Conservation (phyloP, 2,797 vertebrate species). For the Pangasius mekongensis region DNA sequence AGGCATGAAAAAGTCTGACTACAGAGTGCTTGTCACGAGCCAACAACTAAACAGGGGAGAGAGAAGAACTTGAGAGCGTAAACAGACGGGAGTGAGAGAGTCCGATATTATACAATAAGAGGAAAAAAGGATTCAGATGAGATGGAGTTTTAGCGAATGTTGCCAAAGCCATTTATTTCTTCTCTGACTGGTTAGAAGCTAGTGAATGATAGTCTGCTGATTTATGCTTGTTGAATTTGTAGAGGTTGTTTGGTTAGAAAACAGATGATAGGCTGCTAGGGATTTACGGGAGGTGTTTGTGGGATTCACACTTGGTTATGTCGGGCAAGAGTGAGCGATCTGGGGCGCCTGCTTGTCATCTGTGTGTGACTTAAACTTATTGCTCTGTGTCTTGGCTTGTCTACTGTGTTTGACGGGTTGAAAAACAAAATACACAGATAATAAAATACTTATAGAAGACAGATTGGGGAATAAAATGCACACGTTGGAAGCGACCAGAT, state of each 20-base stretch:
- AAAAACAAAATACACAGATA: not conserved
- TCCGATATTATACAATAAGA: not conserved
- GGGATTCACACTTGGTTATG: not conserved
- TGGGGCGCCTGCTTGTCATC: not conserved
- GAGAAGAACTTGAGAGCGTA: not conserved
- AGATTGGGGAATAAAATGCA: not conserved
- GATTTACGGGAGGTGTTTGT: not conserved
- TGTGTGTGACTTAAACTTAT: not conserved
- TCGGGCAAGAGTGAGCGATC: not conserved
- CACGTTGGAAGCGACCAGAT: not conserved
- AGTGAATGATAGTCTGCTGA: not conserved
- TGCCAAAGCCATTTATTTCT: not conserved
- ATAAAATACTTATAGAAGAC: not conserved
- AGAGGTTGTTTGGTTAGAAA: not conserved
- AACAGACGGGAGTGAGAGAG: not conserved
- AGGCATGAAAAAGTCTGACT: not conserved
- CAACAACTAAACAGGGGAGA: not conserved
- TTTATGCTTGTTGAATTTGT: not conserved
- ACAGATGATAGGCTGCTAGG: not conserved
- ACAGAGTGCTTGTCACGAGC: not conserved
- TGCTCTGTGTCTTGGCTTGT: not conserved
- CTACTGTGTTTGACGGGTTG: not conserved
- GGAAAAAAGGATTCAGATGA: not conserved
- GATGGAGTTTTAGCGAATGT: not conserved
- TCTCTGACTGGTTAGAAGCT: not conserved